Evolutionary conservation across 2,797 vertebrate species (phyloP).

Genomic region (Pangasius larnaudii): DNA sequence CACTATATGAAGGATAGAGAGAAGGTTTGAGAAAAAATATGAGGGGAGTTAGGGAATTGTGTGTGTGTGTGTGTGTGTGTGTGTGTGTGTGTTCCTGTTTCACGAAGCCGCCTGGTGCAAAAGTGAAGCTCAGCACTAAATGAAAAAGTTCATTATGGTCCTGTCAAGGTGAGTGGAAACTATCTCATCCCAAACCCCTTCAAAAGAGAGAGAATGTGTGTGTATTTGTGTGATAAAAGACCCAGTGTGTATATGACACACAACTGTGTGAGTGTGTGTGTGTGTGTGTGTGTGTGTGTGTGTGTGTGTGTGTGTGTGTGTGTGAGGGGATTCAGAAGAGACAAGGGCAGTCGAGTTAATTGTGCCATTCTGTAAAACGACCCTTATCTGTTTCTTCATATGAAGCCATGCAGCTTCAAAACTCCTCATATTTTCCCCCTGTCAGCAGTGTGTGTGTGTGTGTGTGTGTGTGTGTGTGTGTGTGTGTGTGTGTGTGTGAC

Average conservation of each 20-base stretch:
- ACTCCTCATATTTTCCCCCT: conserved; percentile 60
- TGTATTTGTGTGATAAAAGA: conserved; percentile 1
- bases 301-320: conserved; percentile 15
- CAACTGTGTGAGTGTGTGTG: not conserved
- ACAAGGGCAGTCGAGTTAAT: conserved; percentile 71
- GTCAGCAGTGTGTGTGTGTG: conserved; percentile 68
- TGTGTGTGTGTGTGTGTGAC: conserved; percentile 51
- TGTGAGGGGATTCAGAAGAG: conserved; percentile 54
- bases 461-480: conserved; percentile 36
- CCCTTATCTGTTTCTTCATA: conserved; percentile 68
- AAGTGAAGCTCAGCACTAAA: conserved; percentile 68
- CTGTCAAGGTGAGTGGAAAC: conserved; percentile 69
- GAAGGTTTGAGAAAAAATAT: not conserved
- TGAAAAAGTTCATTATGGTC: conserved; percentile 75
- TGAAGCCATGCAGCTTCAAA: conserved; percentile 56
- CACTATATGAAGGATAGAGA: not conserved
- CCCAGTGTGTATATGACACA: conserved; percentile 26
- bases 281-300: conserved; percentile 29
- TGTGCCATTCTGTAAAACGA: conserved; percentile 70
- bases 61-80: conserved; percentile 53
- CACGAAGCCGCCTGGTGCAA: not conserved
- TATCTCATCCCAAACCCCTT: conserved; percentile 50
- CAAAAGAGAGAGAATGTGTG: conserved; percentile 27
- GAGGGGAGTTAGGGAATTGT: not conserved
- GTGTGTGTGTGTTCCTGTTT: conserved; percentile 65